Percentiles rank a stretch among this genome's conserved stretches.
phyloP scores from a whole-genome alignment of 2,797 vertebrate species.

The Cygnus olor region DNA sequence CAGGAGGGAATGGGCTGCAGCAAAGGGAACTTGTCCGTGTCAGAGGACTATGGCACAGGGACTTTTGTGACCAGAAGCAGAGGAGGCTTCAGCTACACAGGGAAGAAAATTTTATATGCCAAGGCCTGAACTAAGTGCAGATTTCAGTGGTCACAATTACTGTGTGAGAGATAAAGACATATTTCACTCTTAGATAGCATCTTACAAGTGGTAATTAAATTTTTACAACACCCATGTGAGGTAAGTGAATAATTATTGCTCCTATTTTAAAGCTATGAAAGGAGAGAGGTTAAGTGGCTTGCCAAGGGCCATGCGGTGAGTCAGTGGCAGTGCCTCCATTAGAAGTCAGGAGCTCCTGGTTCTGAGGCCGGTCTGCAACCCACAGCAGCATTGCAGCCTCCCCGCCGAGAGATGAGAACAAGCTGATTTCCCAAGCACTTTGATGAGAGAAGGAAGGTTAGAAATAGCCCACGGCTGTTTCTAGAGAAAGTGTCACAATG shows the following conservation, averaged over 20 bases:
- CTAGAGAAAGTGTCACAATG: not conserved
- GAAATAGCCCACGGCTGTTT: slow-evolving; percentile 38
- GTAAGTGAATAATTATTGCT: not conserved
- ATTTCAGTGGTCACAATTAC: not conserved
- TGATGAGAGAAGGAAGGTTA: slow-evolving; percentile 31
- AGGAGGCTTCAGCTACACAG: not conserved
- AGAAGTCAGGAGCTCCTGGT: not conserved
- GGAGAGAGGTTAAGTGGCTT: not conserved
- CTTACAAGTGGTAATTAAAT: slow-evolving; percentile 19
- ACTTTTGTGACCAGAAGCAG: not conserved
- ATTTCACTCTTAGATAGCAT: slow-evolving; percentile 17
- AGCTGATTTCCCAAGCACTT: slow-evolving; percentile 29
- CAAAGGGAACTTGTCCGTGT: not conserved
- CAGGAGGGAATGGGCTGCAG: not conserved
- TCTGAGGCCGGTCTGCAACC: not conserved
- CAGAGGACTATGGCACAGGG: not conserved
- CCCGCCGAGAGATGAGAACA: slow-evolving; percentile 12
- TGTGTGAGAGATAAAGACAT: not conserved
- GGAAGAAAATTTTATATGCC: not conserved
- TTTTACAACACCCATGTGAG: slow-evolving; percentile 42
- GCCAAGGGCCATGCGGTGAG: not conserved
- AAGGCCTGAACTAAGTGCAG: not conserved
- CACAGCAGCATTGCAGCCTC: not conserved
- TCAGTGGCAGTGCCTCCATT: not conserved
- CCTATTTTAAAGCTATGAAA: slow-evolving; percentile 27